phyloP scores from a whole-genome alignment of 2,113 vertebrate genomes.

The Cinclus mexicanus region DNA sequence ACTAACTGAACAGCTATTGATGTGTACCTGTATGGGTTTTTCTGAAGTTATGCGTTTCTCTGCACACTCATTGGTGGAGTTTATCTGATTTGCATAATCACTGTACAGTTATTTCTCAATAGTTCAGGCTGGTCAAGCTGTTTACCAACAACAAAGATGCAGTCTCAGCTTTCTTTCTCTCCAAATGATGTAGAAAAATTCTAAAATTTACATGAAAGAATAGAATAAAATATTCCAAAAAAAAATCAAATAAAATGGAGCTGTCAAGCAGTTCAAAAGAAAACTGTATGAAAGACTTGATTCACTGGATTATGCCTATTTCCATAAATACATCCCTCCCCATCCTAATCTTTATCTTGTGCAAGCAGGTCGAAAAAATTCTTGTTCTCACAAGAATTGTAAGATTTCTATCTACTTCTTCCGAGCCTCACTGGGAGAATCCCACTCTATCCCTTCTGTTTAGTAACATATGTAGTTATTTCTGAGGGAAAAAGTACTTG shows the following conservation, averaged over 20 bases:
- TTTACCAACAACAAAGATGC: slow-evolving; percentile 65
- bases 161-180: slow-evolving; percentile 59
- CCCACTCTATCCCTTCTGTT: not conserved
- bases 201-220: slow-evolving; percentile 35
- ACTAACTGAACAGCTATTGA: slow-evolving; percentile 36
- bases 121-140: slow-evolving; percentile 39
- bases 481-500: not conserved
- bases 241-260: slow-evolving; percentile 45
- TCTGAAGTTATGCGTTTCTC: slow-evolving; percentile 34
- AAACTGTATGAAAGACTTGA: slow-evolving; percentile 8
- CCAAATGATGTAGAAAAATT: slow-evolving; percentile 19
- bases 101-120: slow-evolving; percentile 44
- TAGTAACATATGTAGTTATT: not conserved
- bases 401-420: not conserved
- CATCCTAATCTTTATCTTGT: slow-evolving; percentile 46
- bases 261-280: slow-evolving; percentile 2
- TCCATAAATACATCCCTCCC: not conserved
- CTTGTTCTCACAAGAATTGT: slow-evolving; percentile 15
- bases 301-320: slow-evolving; percentile 35
- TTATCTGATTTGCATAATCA: slow-evolving; percentile 70
- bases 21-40: slow-evolving; percentile 44
- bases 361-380: slow-evolving; percentile 36
- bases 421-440: not conserved
- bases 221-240: slow-evolving; percentile 39
- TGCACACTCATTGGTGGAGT: slow-evolving; percentile 30